Percentiles rank a stretch among this genome's conserved stretches.
phyloP scores from a whole-genome alignment of 2,888 invertebrate species.

The Nectonema munidae region DNA sequence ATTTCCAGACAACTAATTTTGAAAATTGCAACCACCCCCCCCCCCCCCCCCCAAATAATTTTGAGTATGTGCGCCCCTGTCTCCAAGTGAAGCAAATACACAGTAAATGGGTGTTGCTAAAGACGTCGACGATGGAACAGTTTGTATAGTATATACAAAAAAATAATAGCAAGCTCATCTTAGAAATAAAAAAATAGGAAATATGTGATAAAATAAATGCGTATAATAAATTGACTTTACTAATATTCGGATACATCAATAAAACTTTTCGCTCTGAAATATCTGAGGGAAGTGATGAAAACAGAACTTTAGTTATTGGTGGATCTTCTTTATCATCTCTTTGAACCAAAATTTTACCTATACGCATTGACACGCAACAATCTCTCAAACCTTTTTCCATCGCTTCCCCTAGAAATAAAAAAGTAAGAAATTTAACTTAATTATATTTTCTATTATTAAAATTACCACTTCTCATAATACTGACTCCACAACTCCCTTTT shows the following conservation, averaged over 20 bases:
- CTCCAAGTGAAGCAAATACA: too few species aligned
- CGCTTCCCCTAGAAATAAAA: slow-evolving; percentile 33
- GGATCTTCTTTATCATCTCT: slow-evolving; percentile 80
- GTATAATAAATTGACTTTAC: slow-evolving; percentile 26
- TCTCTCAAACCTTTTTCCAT: slow-evolving; percentile 53
- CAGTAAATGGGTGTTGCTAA: too few species aligned
- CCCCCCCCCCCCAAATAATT: too few species aligned
- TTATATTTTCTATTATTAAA: neutral
- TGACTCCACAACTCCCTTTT: slow-evolving; percentile 89
- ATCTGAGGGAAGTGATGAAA: slow-evolving; percentile 78
- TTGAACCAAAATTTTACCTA: slow-evolving; percentile 86
- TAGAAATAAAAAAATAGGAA: too few species aligned
- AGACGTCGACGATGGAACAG: too few species aligned
- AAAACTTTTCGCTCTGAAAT: slow-evolving; percentile 52
- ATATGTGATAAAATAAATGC: too few species aligned
- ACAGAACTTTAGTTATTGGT: slow-evolving; percentile 75
- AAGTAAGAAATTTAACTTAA: slow-evolving; percentile 8
- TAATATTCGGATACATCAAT: slow-evolving; percentile 94
- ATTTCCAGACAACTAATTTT: too few species aligned
- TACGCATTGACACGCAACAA: slow-evolving; percentile 84
- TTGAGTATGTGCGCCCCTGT: too few species aligned
- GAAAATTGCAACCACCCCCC: too few species aligned
- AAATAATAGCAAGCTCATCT: too few species aligned
- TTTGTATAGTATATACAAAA: too few species aligned
- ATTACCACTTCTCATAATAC: slow-evolving; percentile 40